Percentiles rank a stretch among this genome's conserved stretches.
Conservation (phyloP, 1,140 invertebrate species). For the Cydia amplana region DNA sequence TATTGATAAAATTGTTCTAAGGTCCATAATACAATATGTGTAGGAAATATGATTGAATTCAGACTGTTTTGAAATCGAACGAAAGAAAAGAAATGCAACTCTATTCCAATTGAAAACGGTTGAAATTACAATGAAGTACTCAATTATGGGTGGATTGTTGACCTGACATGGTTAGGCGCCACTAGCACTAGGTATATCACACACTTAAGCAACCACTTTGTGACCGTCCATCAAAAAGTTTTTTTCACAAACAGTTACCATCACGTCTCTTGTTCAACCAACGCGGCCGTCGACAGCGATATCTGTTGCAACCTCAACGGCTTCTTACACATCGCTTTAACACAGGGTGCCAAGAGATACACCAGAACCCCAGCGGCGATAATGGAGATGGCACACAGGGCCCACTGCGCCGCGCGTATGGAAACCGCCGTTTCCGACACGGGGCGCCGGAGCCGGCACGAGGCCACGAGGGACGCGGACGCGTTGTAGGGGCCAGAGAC, state of each 20-base stretch:
- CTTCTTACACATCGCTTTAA: constrained; percentile 57
- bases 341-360: constrained; percentile 63
- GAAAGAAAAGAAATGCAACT: no score
- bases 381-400: constrained; percentile 58
- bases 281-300: constrained; percentile 61
- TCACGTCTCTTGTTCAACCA: constrained; percentile 57
- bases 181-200: no score
- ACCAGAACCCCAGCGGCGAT: constrained; percentile 57
- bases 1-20: no score
- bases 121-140: no score
- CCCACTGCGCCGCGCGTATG: constrained; percentile 70
- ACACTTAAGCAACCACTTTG: background rate
- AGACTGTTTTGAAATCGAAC: no score
- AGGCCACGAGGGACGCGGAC: constrained; percentile 43
- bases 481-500: constrained; percentile 59
- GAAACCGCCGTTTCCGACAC: constrained; percentile 56
- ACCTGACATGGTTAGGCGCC: no score
- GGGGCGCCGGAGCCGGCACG: constrained; percentile 51
- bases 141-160: no score
- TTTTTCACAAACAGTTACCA: constrained; percentile 37
- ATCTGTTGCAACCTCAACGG: constrained; percentile 59
- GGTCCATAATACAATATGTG: no score
- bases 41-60: no score
- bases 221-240: background rate
- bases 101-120: no score